Conservation (phyloP, 2,888 invertebrate genomes). For the Ophion costatus region DNA sequence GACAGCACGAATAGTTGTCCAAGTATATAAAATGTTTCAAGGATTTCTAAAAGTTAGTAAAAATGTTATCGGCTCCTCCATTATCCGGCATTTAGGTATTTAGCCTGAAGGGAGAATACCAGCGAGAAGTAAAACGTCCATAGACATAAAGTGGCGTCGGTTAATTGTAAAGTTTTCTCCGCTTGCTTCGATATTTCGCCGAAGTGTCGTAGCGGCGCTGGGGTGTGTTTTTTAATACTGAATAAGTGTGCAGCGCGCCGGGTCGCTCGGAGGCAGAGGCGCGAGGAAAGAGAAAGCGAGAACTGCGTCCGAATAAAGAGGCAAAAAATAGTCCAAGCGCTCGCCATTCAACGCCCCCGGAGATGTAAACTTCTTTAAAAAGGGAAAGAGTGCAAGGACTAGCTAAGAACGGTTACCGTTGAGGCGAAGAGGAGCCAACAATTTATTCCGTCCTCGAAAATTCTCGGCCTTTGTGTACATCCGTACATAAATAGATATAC, state of each 20-base stretch:
- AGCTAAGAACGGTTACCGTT: constrained; percentile 22
- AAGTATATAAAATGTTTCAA: constrained; percentile 23
- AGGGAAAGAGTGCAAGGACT: constrained; percentile 30
- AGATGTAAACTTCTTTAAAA: constrained; percentile 43
- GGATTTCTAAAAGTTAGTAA: constrained; percentile 75
- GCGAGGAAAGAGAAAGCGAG: constrained; percentile 38
- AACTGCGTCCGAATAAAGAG: constrained; percentile 55
- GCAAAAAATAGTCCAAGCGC: constrained; percentile 19
- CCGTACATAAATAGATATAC: not conserved
- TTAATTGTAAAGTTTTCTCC: constrained; percentile 78
- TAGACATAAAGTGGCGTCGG: constrained; percentile 58
- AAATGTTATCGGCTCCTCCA: constrained; percentile 82
- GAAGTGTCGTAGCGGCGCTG: constrained; percentile 27
- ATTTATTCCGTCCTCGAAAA: constrained; percentile 47
- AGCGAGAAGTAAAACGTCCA: constrained; percentile 48
- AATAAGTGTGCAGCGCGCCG: constrained; percentile 42
- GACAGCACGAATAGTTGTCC: constrained; percentile 2
- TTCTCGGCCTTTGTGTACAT: not conserved
- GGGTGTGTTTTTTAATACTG: constrained; percentile 54
- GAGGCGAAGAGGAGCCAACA: constrained; percentile 48
- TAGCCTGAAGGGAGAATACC: constrained; percentile 61
- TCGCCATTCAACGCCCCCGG: constrained; percentile 47
- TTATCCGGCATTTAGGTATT: constrained; percentile 79
- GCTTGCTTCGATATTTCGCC: constrained; percentile 43
- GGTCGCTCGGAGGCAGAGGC: constrained; percentile 43